Percentiles rank a stretch among this genome's conserved stretches.
phyloP scores from a whole-genome alignment of 2,113 vertebrate genomes.

The Odocoileus hemionus region DNA sequence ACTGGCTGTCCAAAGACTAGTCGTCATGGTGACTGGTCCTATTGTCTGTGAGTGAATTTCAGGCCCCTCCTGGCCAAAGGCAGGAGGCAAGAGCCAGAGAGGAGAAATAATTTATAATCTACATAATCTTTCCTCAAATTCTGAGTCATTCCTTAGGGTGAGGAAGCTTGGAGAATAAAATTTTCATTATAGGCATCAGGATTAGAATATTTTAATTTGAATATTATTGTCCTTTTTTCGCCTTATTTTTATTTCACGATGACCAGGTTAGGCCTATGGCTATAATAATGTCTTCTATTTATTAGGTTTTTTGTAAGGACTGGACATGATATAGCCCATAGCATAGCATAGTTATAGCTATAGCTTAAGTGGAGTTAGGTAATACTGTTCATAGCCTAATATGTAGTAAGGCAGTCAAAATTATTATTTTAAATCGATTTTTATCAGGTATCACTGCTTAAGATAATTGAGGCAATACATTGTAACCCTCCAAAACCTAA shows the following conservation, averaged over 20 bases:
- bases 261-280: background rate
- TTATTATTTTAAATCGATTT: background rate
- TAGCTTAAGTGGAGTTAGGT: background rate
- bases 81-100: background rate
- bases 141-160: background rate
- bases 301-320: background rate
- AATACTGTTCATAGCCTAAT: background rate
- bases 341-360: background rate
- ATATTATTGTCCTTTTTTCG: background rate
- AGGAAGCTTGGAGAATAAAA: background rate
- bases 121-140: background rate
- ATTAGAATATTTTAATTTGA: conserved; percentile 5
- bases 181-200: background rate
- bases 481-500: background rate
- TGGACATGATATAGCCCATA: background rate
- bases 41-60: background rate
- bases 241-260: conserved; percentile 2
- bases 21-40: background rate
- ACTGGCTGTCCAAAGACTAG: background rate
- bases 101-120: background rate
- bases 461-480: background rate
- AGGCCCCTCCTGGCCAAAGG: background rate
- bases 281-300: background rate
- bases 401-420: background rate
- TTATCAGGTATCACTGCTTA: background rate